Evolutionary conservation across 2,797 vertebrate species (phyloP), one percentile per base, ranked within the genome.

Genomic region (Mycteria americana): DNA sequence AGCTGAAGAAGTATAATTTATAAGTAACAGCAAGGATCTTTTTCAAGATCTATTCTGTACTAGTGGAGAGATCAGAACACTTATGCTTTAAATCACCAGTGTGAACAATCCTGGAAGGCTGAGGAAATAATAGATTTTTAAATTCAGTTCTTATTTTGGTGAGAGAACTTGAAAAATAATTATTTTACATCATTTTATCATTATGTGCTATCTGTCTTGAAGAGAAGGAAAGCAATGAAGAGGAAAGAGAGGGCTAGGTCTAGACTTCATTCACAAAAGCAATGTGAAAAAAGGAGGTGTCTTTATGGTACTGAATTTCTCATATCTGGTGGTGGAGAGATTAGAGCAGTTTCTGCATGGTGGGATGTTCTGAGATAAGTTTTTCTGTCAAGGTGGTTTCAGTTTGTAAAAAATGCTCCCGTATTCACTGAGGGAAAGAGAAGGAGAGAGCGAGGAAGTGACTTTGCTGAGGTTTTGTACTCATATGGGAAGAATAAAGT

Each of bases 301-400:
- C n/a, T 74, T 89, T 77, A 50, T 46, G 56, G 35, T 63, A 41
- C 45, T 92, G 3, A 53, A 43, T 85, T 91, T 80, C 76, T 92
- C 19, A 14, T 93, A 50, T 48, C 75, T 89, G 72, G 28, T 53
- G 24, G 64, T 50, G 11, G 63, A 87, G 39, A 93, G 77, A 89
- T 94, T 80, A 83, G 70, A 80, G 56, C 31, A 39, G 48, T 85
- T 93, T 95, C 87, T 93, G 68, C 68, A 80, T 77, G 92, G 41
- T 92, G 48, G 60, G 68, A 62, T 50, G 48, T 74, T 91, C 75
- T 23, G 59, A 92, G 73, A 69, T 72, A 89, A 85, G 25, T 77
- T 93, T 88, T 85, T 48, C 51, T 93, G 59, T 79, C 74, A 50
- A 28, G 13, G 33, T 51, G 18, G 27, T 63, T 96, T 92, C 74